Conservation (phyloP, 2,797 vertebrate genomes). For the Enteromius afrohamiltoni region DNA sequence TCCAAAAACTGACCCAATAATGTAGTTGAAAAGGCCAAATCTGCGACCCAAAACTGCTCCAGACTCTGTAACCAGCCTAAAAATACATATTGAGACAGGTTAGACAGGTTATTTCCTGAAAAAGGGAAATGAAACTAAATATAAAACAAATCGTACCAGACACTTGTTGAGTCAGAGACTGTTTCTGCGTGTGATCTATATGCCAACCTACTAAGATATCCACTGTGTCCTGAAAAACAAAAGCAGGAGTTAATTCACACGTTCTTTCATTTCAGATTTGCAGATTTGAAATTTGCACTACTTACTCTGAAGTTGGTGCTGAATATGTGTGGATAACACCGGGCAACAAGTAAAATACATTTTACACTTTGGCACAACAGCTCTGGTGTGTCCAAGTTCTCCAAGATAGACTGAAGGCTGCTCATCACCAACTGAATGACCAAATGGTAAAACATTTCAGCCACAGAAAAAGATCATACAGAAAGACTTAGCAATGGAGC, state of each 20-base stretch:
- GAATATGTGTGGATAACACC: constrained; percentile 97
- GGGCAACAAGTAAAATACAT: constrained; percentile 95
- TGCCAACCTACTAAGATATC: constrained; percentile 99
- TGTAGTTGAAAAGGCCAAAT: constrained; percentile 96
- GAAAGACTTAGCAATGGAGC: neutral
- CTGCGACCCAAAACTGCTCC: constrained; percentile 99
- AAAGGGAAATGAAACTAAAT: neutral
- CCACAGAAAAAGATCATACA: neutral
- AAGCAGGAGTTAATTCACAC: neutral
- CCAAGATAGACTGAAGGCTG: constrained; percentile 95
- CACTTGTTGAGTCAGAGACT: constrained; percentile 91
- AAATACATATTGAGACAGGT: constrained; percentile 10
- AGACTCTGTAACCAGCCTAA: constrained; percentile 96
- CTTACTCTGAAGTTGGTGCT: constrained; percentile 98
- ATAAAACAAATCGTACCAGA: constrained; percentile 83
- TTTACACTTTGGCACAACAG: constrained; percentile 96
- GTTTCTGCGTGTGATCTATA: constrained; percentile 98
- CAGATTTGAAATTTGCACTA: neutral
- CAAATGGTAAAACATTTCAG: constrained; percentile 9
- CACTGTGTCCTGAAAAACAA: constrained; percentile 90
- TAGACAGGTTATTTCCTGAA: neutral
- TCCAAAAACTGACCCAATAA: constrained; percentile 97
- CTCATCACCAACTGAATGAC: constrained; percentile 92
- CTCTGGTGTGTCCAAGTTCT: constrained; percentile 97
- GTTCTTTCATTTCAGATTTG: neutral